Evolutionary conservation across 2,888 invertebrate species (phyloP).

Genomic region (Venusia cambrica): DNA sequence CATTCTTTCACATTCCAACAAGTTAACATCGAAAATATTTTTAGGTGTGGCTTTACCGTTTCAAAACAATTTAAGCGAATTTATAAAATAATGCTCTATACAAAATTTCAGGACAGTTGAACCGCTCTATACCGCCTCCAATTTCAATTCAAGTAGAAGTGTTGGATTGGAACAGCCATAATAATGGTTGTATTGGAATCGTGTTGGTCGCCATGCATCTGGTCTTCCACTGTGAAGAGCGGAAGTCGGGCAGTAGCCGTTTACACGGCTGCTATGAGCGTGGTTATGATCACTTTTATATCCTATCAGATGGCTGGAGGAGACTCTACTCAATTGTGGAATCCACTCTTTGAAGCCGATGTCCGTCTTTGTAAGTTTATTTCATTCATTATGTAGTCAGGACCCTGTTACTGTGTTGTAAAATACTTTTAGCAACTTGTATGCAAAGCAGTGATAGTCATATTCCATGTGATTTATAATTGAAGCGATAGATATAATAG

Average conservation of each 20-base stretch:
- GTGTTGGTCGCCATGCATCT: constrained; percentile 94
- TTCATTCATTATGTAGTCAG: too few species aligned
- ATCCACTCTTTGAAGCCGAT: constrained; percentile 94
- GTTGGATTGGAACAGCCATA: too few species aligned
- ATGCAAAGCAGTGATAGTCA: too few species aligned
- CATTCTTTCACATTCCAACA: background rate
- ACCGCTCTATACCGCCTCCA: too few species aligned
- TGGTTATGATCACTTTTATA: constrained; percentile 87
- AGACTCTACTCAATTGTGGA: constrained; percentile 93
- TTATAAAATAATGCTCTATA: too few species aligned
- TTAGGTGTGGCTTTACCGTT: constrained; percentile 29
- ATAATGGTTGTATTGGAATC: constrained; percentile 88
- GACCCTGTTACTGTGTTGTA: too few species aligned
- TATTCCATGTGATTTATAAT: too few species aligned
- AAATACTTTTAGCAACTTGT: too few species aligned
- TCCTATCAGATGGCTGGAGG: constrained; percentile 91
- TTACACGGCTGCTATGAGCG: constrained; percentile 88
- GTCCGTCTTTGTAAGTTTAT: constrained; percentile 87
- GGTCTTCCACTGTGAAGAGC: constrained; percentile 88
- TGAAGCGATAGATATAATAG: too few species aligned
- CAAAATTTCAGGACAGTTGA: too few species aligned
- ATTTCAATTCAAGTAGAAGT: too few species aligned
- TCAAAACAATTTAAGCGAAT: constrained; percentile 1
- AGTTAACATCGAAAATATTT: constrained; percentile 28
- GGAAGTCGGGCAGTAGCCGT: constrained; percentile 90